Evolutionary conservation across 2,888 invertebrate genomes (phyloP).

Genomic region (Tortricodes alternella): DNA sequence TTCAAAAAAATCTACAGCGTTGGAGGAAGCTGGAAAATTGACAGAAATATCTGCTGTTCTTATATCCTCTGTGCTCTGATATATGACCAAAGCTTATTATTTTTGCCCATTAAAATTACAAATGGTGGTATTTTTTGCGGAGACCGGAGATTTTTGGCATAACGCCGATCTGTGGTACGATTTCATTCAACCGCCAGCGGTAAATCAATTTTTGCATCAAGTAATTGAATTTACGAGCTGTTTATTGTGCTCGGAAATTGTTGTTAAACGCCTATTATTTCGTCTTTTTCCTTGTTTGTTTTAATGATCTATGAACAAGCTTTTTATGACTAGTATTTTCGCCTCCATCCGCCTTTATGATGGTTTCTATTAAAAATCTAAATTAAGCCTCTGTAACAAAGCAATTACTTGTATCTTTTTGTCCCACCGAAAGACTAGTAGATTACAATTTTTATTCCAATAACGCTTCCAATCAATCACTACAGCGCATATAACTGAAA

Average conservation of each 20-base stretch:
- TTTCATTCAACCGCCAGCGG: slow-evolving; percentile 62
- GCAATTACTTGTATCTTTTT: not conserved
- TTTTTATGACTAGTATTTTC: not conserved
- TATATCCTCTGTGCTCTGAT: slow-evolving; percentile 46
- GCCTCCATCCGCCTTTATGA: no score
- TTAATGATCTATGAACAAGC: no score
- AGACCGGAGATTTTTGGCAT: slow-evolving; percentile 64
- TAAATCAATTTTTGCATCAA: slow-evolving; percentile 80
- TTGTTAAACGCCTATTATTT: slow-evolving; percentile 69
- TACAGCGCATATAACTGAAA: not conserved
- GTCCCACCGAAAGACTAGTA: no score
- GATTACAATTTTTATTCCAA: no score
- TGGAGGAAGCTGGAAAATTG: no score
- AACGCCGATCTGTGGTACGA: slow-evolving; percentile 62
- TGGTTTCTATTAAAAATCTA: no score
- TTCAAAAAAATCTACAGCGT: no score
- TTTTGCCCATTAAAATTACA: slow-evolving; percentile 77
- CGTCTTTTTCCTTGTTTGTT: slow-evolving; percentile 39
- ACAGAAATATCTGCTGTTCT: not conserved
- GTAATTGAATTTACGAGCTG: slow-evolving; percentile 78
- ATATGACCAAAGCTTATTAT: slow-evolving; percentile 71
- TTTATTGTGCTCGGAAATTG: slow-evolving; percentile 75
- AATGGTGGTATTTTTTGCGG: slow-evolving; percentile 58
- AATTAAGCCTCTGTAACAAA: not conserved
- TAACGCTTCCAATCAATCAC: slow-evolving; percentile 11